Conservation (phyloP, 2,888 invertebrate species). For the Ophion costatus region DNA sequence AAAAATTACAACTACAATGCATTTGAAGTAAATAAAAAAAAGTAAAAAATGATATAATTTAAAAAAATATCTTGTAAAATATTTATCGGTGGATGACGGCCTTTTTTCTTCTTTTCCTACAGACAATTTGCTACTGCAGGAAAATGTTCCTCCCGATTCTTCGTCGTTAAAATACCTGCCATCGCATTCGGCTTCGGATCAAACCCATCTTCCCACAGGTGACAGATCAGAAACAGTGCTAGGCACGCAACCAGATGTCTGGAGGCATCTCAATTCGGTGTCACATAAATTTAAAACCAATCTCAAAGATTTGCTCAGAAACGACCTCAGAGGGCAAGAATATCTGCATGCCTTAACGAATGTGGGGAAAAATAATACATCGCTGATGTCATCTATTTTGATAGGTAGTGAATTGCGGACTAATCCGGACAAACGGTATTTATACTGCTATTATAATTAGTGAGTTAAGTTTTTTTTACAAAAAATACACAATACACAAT, state of each 20-base stretch:
- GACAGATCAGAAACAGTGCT: not conserved
- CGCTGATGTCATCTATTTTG: too few species aligned
- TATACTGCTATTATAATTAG: conserved; percentile 21
- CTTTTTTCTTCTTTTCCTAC: too few species aligned
- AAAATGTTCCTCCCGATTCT: too few species aligned
- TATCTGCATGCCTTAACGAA: conserved; percentile 15
- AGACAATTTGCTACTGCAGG: too few species aligned
- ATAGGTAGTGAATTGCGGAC: conserved; percentile 2
- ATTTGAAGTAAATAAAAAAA: not conserved
- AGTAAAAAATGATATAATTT: not conserved
- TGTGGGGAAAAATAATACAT: conserved; percentile 18
- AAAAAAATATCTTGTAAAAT: conserved; percentile 2
- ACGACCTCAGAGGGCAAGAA: conserved; percentile 19
- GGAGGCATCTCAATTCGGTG: conserved; percentile 16
- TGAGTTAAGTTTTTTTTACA: conserved; percentile 5
- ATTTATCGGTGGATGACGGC: too few species aligned
- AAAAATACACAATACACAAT: conserved; percentile 13
- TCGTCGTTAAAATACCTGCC: too few species aligned
- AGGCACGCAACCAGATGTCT: conserved; percentile 8
- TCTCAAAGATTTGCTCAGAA: conserved; percentile 6
- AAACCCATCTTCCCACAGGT: not conserved
- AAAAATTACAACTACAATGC: conserved; percentile 5
- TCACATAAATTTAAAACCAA: conserved; percentile 10
- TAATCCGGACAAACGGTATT: conserved; percentile 13
- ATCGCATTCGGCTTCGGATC: not conserved